phyloP scores from a whole-genome alignment of 2,888 invertebrate species.

The Thalpophila matura region DNA sequence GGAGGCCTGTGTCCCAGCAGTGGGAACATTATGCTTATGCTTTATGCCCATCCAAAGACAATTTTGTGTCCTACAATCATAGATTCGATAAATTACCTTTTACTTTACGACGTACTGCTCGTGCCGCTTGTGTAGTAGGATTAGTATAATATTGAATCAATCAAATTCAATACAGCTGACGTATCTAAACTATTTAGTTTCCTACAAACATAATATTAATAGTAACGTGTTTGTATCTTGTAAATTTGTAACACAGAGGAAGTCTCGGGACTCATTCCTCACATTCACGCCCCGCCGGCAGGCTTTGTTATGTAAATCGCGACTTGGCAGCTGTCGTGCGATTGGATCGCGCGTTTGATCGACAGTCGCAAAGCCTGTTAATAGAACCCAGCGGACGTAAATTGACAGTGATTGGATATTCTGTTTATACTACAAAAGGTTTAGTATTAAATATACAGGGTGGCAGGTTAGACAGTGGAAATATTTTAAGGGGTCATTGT shows the following conservation, averaged over 20 bases:
- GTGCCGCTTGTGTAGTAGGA: too few relatives aligned
- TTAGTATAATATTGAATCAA: too few relatives aligned
- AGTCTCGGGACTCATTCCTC: constrained; percentile 5
- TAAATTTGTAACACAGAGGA: constrained; percentile 14
- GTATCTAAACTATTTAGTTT: not conserved
- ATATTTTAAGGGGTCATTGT: too few relatives aligned
- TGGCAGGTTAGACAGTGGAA: too few relatives aligned
- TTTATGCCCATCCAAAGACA: too few relatives aligned
- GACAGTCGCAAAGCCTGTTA: constrained; percentile 23
- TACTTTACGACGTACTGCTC: too few relatives aligned
- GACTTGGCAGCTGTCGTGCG: not conserved
- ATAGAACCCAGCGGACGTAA: not conserved
- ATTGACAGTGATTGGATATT: constrained; percentile 23
- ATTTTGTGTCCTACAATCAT: too few relatives aligned
- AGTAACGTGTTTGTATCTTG: not conserved
- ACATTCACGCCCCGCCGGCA: constrained; percentile 12
- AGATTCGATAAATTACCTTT: too few relatives aligned
- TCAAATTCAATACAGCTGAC: too few relatives aligned
- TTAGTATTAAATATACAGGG: too few relatives aligned
- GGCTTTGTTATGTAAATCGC: constrained; percentile 53
- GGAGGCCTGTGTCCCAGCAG: too few relatives aligned
- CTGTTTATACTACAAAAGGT: constrained; percentile 3
- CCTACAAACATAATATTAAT: not conserved
- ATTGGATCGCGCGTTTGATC: constrained; percentile 34
- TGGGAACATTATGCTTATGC: too few relatives aligned